These are phyloP conservation scores for Amphilophus citrinellus DNA, from an alignment of 2,113 vertebrate species.

Conservation along the genomic window DNA sequence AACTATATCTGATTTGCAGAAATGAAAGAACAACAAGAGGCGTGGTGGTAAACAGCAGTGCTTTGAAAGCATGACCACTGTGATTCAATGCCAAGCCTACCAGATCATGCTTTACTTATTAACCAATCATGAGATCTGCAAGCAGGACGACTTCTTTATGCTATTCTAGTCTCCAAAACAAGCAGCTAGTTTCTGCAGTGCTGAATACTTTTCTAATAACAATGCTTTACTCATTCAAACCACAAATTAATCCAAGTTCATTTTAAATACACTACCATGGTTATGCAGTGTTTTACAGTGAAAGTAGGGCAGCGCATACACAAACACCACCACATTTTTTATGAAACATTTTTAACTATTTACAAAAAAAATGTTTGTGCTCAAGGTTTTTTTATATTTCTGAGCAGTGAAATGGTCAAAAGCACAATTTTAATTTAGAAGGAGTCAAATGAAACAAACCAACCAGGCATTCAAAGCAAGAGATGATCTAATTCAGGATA, in stretches of 20 bases:
- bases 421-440: conserved; percentile 2
- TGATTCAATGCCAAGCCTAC: conserved; percentile 65
- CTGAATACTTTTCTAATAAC: background rate
- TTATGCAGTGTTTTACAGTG: background rate
- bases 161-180: conserved; percentile 35
- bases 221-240: background rate
- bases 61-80: conserved; percentile 58
- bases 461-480: background rate
- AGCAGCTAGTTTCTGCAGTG: background rate
- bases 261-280: background rate
- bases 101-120: conserved; percentile 81
- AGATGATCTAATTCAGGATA: background rate
- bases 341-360: background rate
- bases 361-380: background rate
- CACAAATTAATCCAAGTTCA: background rate
- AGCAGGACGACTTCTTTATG: conserved; percentile 42
- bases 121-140: conserved; percentile 74
- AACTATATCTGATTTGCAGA: conserved; percentile 68
- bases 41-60: conserved; percentile 59
- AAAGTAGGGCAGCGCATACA: background rate
- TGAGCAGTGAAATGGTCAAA: background rate
- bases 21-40: conserved; percentile 67
- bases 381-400: background rate
- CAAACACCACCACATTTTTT: background rate
- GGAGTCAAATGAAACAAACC: background rate